These are phyloP conservation scores for Hippocampus kuda DNA, from an alignment of 2,797 vertebrate species.

Conservation along the genomic window DNA sequence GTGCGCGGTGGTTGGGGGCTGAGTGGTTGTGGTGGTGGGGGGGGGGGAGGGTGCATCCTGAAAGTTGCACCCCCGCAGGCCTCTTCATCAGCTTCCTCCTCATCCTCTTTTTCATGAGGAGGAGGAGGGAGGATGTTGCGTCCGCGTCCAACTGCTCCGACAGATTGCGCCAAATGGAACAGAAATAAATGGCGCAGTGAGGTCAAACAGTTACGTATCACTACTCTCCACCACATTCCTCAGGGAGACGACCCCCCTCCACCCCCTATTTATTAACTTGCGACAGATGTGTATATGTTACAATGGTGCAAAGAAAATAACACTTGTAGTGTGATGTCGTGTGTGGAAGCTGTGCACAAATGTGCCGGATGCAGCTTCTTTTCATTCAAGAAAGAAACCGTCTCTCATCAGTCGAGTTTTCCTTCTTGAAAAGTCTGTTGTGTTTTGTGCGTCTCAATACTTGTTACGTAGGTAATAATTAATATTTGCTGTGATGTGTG, in stretches of 20 bases:
- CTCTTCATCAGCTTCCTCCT: constrained; percentile 5
- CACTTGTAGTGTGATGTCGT: constrained; percentile 34
- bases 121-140: constrained; percentile 3
- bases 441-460: not conserved
- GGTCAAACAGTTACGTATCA: constrained; percentile 37
- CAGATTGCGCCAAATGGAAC: constrained; percentile 44
- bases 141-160: constrained; percentile 23
- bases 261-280: not conserved
- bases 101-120: not conserved
- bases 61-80: constrained; percentile 54
- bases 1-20: not conserved
- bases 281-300: not conserved
- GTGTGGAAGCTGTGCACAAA: not conserved
- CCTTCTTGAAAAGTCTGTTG: not conserved
- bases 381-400: not conserved
- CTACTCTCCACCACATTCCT: constrained; percentile 12
- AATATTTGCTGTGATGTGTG: not conserved
- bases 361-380: not conserved
- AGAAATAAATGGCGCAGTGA: constrained; percentile 48
- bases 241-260: constrained; percentile 5
- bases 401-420: not conserved
- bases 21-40: constrained; percentile 3
- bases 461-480: not conserved
- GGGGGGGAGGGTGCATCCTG: constrained; percentile 9
- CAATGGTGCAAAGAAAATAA: constrained; percentile 10